Evolutionary conservation across 2,888 invertebrate genomes (phyloP).

Genomic region (Ecdyonurus torrentis): DNA sequence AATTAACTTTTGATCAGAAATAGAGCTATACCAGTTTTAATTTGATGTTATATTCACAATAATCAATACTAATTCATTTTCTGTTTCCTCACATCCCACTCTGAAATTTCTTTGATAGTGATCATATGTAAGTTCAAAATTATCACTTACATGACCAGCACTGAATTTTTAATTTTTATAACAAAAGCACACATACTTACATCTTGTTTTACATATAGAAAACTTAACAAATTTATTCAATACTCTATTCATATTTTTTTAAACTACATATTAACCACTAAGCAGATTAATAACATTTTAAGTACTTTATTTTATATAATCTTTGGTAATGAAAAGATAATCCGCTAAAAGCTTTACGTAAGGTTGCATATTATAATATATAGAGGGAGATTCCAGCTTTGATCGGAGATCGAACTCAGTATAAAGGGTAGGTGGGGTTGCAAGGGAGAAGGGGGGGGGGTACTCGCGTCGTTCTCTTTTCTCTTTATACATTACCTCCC

Average conservation of each 20-base stretch:
- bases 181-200: no score
- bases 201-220: neutral
- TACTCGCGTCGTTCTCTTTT: no score
- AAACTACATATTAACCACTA: neutral
- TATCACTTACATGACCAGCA: no score
- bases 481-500: neutral
- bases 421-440: neutral
- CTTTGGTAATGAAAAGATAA: neutral
- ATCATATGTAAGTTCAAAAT: no score
- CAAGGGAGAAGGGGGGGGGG: neutral
- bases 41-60: no score
- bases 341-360: neutral
- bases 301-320: neutral
- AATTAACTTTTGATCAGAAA: no score
- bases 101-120: no score
- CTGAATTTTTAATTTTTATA: no score
- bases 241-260: neutral
- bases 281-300: neutral
- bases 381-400: neutral
- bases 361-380: no score
- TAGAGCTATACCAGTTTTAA: no score
- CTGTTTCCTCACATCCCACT: no score
- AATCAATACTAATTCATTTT: no score
- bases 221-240: neutral
- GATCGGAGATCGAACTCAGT: neutral